phyloP scores from a whole-genome alignment of 1,140 invertebrate species.

The Zaprionus taronus region DNA sequence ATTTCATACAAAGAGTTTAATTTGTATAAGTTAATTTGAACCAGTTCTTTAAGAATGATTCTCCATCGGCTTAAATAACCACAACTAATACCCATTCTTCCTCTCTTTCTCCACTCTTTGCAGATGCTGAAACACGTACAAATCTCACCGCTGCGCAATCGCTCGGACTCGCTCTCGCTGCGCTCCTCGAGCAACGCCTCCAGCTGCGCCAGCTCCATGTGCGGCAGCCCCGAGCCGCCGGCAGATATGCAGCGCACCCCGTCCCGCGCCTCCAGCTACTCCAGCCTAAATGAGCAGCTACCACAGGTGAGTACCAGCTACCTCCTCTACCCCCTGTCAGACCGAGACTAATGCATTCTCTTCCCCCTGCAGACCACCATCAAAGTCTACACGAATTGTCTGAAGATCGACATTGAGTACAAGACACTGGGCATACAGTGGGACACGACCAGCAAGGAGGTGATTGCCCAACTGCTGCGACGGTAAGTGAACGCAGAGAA shows the following conservation, averaged over 20 bases:
- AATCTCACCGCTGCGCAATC: slow-evolving; percentile 91
- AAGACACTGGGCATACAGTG: slow-evolving; percentile 95
- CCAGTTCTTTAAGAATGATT: not conserved
- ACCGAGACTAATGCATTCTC: not conserved
- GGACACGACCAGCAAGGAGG: slow-evolving; percentile 93
- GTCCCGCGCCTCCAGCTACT: slow-evolving; percentile 87
- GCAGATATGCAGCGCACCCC: slow-evolving; percentile 84
- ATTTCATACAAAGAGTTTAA: not conserved
- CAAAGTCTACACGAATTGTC: slow-evolving; percentile 94
- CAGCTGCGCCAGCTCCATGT: slow-evolving; percentile 85
- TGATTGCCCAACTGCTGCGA: slow-evolving; percentile 92
- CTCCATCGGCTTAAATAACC: too few relatives aligned
- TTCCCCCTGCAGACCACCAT: slow-evolving; percentile 90
- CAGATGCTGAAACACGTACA: slow-evolving; percentile 96
- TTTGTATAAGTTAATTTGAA: not conserved
- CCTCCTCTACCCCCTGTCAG: rapidly evolving
- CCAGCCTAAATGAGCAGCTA: slow-evolving; percentile 86
- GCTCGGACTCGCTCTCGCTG: slow-evolving; percentile 92
- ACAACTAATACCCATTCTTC: not conserved
- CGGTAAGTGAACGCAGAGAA: slow-evolving; percentile 86
- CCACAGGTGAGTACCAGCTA: slow-evolving; percentile 84
- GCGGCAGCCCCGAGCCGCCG: slow-evolving; percentile 86
- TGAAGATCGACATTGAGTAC: slow-evolving; percentile 96
- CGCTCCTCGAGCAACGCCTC: slow-evolving; percentile 90
- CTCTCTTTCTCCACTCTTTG: slow-evolving; percentile 49